Percentiles rank a stretch among this genome's conserved stretches.
Conservation (phyloP, 2,888 invertebrate species). For the Punctoribates punctum region DNA sequence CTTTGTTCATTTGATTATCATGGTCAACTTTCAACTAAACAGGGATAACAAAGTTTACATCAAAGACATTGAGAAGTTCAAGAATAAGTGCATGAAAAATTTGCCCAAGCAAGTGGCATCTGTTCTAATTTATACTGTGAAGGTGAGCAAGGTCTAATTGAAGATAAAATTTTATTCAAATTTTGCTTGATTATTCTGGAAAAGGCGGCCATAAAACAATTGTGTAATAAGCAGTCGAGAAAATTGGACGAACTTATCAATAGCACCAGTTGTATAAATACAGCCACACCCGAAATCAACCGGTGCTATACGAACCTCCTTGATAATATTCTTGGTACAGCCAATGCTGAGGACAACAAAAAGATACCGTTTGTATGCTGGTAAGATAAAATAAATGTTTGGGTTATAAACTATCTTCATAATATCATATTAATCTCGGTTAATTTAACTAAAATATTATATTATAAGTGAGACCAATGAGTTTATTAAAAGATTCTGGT, state of each 20-base stretch:
- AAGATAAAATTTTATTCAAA: background rate
- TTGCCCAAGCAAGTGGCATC: background rate
- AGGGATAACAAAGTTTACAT: background rate
- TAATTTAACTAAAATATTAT: background rate
- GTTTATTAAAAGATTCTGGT: no score
- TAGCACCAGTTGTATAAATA: background rate
- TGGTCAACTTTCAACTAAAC: background rate
- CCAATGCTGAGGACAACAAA: background rate
- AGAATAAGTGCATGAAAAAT: background rate
- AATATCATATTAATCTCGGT: no score
- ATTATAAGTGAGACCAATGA: no score
- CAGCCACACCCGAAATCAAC: background rate
- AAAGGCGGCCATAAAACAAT: background rate
- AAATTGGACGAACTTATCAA: background rate
- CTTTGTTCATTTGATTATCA: background rate
- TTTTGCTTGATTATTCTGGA: background rate
- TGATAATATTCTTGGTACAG: background rate
- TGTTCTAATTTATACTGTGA: background rate
- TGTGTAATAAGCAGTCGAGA: background rate
- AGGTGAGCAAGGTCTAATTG: background rate
- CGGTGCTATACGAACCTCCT: background rate
- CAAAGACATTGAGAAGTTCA: background rate
- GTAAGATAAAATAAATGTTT: background rate
- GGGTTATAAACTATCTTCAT: no score
- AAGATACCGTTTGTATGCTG: conserved; percentile 4